These are phyloP conservation scores for Argyrosomus japonicus DNA, from an alignment of 2,113 vertebrate species.

Conservation along the genomic window DNA sequence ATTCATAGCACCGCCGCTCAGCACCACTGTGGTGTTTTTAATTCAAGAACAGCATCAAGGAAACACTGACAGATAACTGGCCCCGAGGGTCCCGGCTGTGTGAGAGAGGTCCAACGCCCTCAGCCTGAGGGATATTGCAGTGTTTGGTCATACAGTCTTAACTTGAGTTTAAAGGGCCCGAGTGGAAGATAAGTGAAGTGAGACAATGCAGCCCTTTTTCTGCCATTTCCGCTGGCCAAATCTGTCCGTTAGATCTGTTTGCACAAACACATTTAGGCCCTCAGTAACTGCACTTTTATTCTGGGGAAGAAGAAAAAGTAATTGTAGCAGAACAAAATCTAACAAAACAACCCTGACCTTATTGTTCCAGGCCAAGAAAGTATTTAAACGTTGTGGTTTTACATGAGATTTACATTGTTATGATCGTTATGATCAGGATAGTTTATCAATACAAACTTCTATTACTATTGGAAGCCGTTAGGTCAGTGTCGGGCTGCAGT, in stretches of 20 bases:
- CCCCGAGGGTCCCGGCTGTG: conserved; percentile 43
- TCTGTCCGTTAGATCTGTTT: conserved; percentile 36
- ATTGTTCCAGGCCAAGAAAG: background rate
- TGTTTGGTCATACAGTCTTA: conserved; percentile 37
- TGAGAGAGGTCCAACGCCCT: conserved; percentile 56
- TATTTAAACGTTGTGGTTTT: background rate
- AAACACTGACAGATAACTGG: conserved; percentile 54
- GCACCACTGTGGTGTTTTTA: conserved; percentile 42
- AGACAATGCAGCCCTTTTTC: conserved; percentile 58
- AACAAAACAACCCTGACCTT: background rate
- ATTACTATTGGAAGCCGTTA: background rate
- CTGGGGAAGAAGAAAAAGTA: background rate
- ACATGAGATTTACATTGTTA: background rate
- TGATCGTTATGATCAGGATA: background rate
- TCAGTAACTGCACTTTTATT: conserved; percentile 41
- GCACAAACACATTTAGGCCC: conserved; percentile 28
- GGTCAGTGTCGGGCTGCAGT: background rate
- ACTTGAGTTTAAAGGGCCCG: conserved; percentile 57
- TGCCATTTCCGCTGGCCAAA: conserved; percentile 22
- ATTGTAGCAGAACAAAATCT: background rate
- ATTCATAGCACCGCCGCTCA: conserved; percentile 83
- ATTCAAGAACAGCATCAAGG: conserved; percentile 58
- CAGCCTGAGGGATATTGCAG: conserved; percentile 53
- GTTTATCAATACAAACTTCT: background rate
- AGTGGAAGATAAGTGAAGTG: conserved; percentile 52